A percentile compares a stretch with the other conserved stretches of the same genome.
phyloP scores from a whole-genome alignment of 2,888 invertebrate genomes.

The Phasia obesa region DNA sequence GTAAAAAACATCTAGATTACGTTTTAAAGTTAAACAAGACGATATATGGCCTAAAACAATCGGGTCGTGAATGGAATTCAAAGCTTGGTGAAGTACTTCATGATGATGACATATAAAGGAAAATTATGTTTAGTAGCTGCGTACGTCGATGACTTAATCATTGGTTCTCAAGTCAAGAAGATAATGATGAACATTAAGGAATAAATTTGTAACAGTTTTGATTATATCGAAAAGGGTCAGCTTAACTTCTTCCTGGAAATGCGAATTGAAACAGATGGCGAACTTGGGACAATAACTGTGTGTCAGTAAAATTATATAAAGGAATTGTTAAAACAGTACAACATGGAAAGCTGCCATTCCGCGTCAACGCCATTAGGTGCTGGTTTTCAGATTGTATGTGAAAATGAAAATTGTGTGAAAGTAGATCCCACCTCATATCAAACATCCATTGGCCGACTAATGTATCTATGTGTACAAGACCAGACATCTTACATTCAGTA shows the following conservation, averaged over 20 bases:
- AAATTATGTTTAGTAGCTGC: slow-evolving; percentile 43
- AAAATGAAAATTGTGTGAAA: neutral
- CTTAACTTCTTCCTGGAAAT: neutral
- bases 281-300: slow-evolving; percentile 24
- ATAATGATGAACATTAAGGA: neutral
- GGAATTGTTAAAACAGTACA: slow-evolving; percentile 20
- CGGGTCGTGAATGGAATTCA: too few relatives aligned
- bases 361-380: slow-evolving; percentile 15
- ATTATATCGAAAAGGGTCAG: neutral
- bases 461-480: slow-evolving; percentile 48
- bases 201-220: neutral
- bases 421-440: slow-evolving; percentile 24
- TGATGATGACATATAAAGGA: neutral
- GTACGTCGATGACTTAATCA: neutral
- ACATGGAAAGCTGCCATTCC: slow-evolving; percentile 22
- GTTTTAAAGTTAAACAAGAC: too few relatives aligned
- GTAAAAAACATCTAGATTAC: too few relatives aligned
- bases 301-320: slow-evolving; percentile 26
- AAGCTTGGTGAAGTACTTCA: too few relatives aligned
- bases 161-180: neutral
- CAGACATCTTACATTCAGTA: slow-evolving; percentile 49
- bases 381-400: slow-evolving; percentile 3
- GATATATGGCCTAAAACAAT: too few relatives aligned
- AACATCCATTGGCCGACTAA: slow-evolving; percentile 40
- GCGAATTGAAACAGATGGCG: slow-evolving; percentile 14